Evolutionary conservation across 2,113 vertebrate species (phyloP), one percentile per base, ranked within the genome.

Genomic region (Otis tarda): DNA sequence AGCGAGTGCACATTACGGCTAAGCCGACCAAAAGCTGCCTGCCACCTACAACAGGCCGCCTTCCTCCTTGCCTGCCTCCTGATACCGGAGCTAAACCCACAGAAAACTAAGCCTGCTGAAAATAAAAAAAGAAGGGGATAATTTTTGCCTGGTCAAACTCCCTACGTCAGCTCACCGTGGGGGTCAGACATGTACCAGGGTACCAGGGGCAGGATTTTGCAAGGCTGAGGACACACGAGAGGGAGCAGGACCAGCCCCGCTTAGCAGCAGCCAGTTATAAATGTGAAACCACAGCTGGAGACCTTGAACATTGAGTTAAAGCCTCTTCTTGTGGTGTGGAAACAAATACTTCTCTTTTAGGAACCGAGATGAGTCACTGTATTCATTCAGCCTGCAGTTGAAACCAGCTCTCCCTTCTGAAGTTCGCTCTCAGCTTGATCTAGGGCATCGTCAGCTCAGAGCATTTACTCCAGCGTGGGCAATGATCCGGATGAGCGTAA

Each of bases 291-390:
- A 0, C 64, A 90, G 64, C 14, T 28, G 57, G 56, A 87, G 68
- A 87, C 69, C 89, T 81, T 71, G 60, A 89, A 81, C 0, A 0
- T n/a, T 65, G 73, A 70, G 49, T 87, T 87, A 84, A 94, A 94
- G 60, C 39, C 45, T 68, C 76, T 77, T 88, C 1, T 1, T 30
- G 7, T 19, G 47, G 63, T 84, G 57, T 49, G 47, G 94, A 95
- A 95, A 95, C 80, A 96, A 74, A 86, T 19, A 81, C 21, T 56
- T 83, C 39, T 92, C 77, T 87, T 92, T 94, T 64, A 91, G 80
- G 91, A 94, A 71, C 89, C 3, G 21, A 50, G 22, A 90, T 96
- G 95, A 96, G 91, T 94, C 95, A 95, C 65, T 0, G 0, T 11
- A 19, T 77, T 83, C 90, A 89, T 77, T 83, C 76, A 91, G 80